These are phyloP conservation scores for Drosophila lowei DNA, from an alignment of 1,140 invertebrate species.

Conservation along the genomic window DNA sequence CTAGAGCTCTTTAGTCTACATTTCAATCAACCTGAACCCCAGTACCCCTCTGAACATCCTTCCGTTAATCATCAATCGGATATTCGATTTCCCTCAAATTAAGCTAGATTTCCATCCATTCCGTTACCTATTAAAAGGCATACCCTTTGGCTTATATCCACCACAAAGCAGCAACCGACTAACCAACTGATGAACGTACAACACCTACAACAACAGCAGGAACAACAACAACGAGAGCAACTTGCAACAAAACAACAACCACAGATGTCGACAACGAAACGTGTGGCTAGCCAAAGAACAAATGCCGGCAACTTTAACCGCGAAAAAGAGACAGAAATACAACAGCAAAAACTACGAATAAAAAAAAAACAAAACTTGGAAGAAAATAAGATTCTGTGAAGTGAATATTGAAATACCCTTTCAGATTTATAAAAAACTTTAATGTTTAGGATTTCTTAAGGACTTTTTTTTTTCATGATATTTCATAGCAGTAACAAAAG, in stretches of 20 bases:
- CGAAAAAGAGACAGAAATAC: constrained; percentile 29
- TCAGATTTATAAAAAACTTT: too few relatives aligned
- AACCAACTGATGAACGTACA: constrained; percentile 55
- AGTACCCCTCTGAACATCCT: too few relatives aligned
- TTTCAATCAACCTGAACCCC: too few relatives aligned
- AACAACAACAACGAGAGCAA: constrained; percentile 46
- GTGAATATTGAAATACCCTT: constrained; percentile 24
- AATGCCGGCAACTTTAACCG: constrained; percentile 76
- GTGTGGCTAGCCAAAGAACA: constrained; percentile 53
- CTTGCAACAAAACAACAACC: constrained; percentile 12
- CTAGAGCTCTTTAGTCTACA: too few relatives aligned
- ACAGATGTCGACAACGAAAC: constrained; percentile 42
- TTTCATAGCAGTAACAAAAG: too few relatives aligned
- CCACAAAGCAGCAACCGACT: constrained; percentile 64
- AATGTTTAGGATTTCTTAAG: too few relatives aligned
- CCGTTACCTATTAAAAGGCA: constrained; percentile 19
- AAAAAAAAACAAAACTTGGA: constrained; percentile 14
- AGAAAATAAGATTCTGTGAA: background rate
- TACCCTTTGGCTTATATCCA: constrained; percentile 33
- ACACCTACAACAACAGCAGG: constrained; percentile 30
- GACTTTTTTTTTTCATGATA: too few relatives aligned
- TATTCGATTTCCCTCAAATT: background rate
- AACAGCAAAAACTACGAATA: background rate
- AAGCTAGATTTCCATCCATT: too few relatives aligned
- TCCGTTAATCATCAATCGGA: background rate